Evolutionary conservation across 1,140 invertebrate genomes (phyloP).

Genomic region (Ips nitidus): DNA sequence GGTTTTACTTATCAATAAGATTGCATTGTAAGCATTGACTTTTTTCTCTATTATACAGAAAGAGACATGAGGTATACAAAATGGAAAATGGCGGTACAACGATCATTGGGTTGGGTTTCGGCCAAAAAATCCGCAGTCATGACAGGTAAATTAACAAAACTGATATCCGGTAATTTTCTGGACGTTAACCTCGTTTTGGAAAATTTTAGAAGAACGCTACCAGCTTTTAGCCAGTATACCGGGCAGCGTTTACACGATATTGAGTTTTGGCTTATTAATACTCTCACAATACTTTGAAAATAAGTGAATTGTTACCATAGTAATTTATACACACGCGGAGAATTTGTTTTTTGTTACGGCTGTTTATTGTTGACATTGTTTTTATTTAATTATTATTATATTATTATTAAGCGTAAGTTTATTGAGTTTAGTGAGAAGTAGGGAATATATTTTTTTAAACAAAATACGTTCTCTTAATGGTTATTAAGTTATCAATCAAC

Average conservation of each 20-base stretch:
- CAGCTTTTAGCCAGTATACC: conserved; percentile 71
- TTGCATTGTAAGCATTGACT: background rate
- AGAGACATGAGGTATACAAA: conserved; percentile 78
- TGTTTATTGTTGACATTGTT: no score
- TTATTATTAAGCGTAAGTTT: no score
- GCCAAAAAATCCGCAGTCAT: conserved; percentile 69
- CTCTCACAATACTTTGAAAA: conserved; percentile 50
- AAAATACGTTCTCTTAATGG: no score
- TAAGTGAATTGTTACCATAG: background rate
- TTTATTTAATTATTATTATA: no score
- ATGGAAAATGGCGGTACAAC: conserved; percentile 91
- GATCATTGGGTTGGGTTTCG: conserved; percentile 83
- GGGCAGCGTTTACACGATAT: conserved; percentile 64
- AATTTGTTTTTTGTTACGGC: no score
- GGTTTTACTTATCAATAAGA: conserved; percentile 8
- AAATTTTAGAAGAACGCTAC: conserved; percentile 70
- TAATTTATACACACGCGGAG: no score
- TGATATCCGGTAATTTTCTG: conserved; percentile 3
- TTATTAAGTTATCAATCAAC: no score
- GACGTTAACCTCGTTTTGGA: conserved; percentile 20
- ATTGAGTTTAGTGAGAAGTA: no score
- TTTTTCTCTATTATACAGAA: conserved; percentile 58
- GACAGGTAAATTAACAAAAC: conserved; percentile 61
- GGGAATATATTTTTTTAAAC: no score
- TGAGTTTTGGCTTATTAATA: conserved; percentile 65